Evolutionary conservation across 1,140 invertebrate species (phyloP).

Genomic region (Tribolium castaneum): DNA sequence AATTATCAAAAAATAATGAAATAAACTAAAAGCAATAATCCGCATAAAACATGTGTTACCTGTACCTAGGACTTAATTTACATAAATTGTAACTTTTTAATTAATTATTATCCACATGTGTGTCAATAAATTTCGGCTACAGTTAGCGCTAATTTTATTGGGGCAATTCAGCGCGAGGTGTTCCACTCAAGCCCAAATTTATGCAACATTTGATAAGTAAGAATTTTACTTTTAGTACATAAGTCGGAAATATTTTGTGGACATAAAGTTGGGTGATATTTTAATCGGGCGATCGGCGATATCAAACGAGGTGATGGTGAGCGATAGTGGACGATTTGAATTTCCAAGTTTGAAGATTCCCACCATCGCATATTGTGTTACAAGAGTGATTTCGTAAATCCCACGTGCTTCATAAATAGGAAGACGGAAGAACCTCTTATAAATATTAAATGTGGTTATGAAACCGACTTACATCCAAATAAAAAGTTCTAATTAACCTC

Average conservation of each 20-base stretch:
- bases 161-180: neutral
- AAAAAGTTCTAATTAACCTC: conserved; percentile 29
- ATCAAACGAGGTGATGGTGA: conserved; percentile 19
- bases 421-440: conserved; percentile 32
- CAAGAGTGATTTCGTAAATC: conserved; percentile 18
- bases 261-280: neutral
- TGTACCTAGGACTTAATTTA: neutral
- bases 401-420: conserved; percentile 27
- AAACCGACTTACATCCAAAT: conserved; percentile 7
- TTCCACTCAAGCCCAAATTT: neutral
- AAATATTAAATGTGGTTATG: conserved; percentile 32
- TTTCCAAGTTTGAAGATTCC: neutral
- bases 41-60: neutral
- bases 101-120: neutral
- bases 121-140: neutral
- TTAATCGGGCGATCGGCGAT: neutral
- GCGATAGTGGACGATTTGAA: neutral
- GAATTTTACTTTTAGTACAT: no score
- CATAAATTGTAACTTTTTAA: neutral
- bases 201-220: no score
- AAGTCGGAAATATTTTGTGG: neutral
- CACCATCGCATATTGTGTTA: conserved; percentile 1
- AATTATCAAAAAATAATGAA: neutral
- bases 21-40: neutral
- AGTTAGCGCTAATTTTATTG: neutral